Percentiles rank a stretch among this genome's conserved stretches.
Conservation (phyloP, 2,888 invertebrate species). For the Hermodice carunculata region DNA sequence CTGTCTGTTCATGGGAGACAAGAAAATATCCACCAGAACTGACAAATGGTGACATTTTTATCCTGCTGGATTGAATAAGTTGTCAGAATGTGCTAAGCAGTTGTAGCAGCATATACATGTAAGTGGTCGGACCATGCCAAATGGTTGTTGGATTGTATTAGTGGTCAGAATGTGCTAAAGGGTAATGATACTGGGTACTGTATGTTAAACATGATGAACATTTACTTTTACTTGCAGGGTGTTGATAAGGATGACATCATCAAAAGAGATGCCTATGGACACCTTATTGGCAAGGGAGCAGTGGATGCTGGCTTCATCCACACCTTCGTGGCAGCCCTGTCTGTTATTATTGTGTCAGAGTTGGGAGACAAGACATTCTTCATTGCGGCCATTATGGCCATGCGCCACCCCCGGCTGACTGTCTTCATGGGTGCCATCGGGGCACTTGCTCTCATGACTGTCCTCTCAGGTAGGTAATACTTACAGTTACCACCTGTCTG, state of each 20-base stretch:
- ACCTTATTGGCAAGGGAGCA: conserved; percentile 10
- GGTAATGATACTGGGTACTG: no score
- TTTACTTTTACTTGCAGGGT: no score
- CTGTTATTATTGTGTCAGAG: conserved; percentile 97
- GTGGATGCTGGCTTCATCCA: conserved; percentile 81
- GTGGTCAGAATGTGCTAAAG: no score
- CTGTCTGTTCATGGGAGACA: no score
- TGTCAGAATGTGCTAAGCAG: no score
- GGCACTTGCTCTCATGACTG: conserved; percentile 93
- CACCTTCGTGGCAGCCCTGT: conserved; percentile 94
- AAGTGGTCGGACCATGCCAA: no score
- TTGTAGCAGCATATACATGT: no score
- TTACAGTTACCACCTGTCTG: conserved; percentile 7
- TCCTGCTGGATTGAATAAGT: no score
- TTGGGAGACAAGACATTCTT: conserved; percentile 99
- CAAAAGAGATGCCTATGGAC: conserved; percentile 28
- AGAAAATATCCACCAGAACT: no score
- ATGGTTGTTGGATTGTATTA: no score
- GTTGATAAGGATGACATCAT: conserved; percentile 22
- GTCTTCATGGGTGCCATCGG: conserved; percentile 95
- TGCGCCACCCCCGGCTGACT: conserved; percentile 93
- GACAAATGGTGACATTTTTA: no score
- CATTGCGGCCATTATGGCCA: conserved; percentile 99
- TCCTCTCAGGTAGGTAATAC: conserved; percentile 80
- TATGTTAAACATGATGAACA: no score